Evolutionary conservation across 2,797 vertebrate species (phyloP).

Genomic region (Tokudaia muenninki): DNA sequence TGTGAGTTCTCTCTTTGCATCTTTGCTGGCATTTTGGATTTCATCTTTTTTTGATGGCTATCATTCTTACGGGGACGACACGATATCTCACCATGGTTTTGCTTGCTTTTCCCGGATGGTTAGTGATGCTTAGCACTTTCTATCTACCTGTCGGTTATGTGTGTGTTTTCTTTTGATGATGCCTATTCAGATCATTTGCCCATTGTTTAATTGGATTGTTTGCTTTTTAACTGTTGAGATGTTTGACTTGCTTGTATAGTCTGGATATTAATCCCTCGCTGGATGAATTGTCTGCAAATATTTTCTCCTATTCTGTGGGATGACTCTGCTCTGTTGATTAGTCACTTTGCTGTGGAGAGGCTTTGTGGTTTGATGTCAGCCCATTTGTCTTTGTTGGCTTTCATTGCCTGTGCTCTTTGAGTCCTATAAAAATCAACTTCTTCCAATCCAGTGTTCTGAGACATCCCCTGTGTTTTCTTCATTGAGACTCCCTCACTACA

Average conservation of each 20-base stretch:
- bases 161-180: background rate
- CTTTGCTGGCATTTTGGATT: background rate
- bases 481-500: background rate
- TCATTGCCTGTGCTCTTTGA: background rate
- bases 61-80: background rate
- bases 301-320: background rate
- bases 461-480: background rate
- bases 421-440: background rate
- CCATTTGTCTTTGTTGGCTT: background rate
- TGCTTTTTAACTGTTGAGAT: conserved; percentile 16
- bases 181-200: conserved; percentile 5
- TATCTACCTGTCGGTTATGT: background rate
- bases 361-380: background rate
- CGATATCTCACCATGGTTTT: background rate
- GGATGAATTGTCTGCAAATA: background rate
- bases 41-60: background rate
- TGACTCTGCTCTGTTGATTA: background rate
- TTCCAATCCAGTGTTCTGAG: background rate
- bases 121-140: background rate
- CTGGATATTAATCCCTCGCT: background rate
- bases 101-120: background rate
- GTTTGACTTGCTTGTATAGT: conserved; percentile 16
- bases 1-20: background rate
- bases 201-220: conserved; percentile 24
- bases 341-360: background rate